A percentile compares a stretch with the other conserved stretches of the same genome.
Evolutionary conservation across 2,888 invertebrate species (phyloP).

Genomic region (Eucera pruinosa): DNA sequence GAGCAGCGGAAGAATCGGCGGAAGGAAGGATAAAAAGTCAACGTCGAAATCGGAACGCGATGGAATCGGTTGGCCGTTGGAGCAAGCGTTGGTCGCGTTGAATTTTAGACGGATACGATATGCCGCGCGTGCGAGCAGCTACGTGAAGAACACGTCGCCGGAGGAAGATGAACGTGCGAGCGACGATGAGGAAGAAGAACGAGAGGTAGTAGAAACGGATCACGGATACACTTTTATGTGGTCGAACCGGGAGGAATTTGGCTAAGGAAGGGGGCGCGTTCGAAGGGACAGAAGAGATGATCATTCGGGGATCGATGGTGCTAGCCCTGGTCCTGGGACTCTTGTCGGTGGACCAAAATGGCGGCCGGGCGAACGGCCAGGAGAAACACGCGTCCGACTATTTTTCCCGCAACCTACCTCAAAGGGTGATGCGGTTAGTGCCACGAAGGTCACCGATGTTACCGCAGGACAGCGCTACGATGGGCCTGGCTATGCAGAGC

Average conservation of each 20-base stretch:
- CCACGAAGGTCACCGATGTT: conserved; percentile 81
- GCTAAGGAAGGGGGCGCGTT: conserved; percentile 65
- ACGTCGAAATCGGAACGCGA: conserved; percentile 13
- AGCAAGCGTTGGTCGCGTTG: conserved; percentile 4
- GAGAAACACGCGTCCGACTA: conserved; percentile 46
- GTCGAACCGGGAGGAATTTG: conserved; percentile 56
- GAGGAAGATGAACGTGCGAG: conserved; percentile 49
- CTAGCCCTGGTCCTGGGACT: conserved; percentile 80
- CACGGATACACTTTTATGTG: conserved; percentile 49
- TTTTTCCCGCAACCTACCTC: conserved; percentile 58
- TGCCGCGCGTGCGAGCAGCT: conserved; percentile 21
- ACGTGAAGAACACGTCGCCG: conserved; percentile 26
- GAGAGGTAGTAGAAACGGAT: conserved; percentile 77
- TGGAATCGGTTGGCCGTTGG: conserved; percentile 39
- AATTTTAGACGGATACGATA: background rate
- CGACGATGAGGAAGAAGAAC: conserved; percentile 78
- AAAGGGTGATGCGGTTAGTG: conserved; percentile 74
- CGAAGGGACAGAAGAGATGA: conserved; percentile 75
- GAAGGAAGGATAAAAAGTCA: too few species aligned
- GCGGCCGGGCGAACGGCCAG: conserved; percentile 60
- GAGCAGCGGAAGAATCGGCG: background rate
- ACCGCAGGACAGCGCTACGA: conserved; percentile 77
- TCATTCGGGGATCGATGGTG: conserved; percentile 78
- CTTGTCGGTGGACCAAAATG: conserved; percentile 75
- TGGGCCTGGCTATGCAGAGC: conserved; percentile 90